Conservation (phyloP, 2,888 invertebrate species). For the Digitonthophagus gazella region DNA sequence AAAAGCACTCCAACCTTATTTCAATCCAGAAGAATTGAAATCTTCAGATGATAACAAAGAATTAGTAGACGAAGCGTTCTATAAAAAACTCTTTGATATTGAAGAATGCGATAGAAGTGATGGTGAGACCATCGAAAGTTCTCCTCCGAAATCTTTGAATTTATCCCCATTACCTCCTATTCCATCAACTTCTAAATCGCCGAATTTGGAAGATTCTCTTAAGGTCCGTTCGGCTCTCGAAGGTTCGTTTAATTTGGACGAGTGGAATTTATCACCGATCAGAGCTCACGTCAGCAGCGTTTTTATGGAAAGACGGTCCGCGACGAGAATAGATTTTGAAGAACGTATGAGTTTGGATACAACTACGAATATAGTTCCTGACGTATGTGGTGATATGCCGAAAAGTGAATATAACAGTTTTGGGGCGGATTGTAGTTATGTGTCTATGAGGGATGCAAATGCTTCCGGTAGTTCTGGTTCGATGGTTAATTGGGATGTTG, state of each 20-base stretch:
- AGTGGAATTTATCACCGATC: conserved; percentile 36
- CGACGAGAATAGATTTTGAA: conserved; percentile 56
- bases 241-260: conserved; percentile 26
- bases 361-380: conserved; percentile 50
- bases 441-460: conserved; percentile 25
- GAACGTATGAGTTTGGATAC: conserved; percentile 58
- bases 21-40: conserved; percentile 35
- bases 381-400: conserved; percentile 39
- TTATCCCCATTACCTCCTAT: conserved; percentile 41
- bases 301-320: conserved; percentile 49
- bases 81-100: conserved; percentile 45
- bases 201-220: conserved; percentile 6
- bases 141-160: conserved; percentile 28
- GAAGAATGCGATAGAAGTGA: conserved; percentile 32
- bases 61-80: conserved; percentile 39
- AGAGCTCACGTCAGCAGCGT: conserved; percentile 27
- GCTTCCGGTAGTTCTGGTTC: conserved; percentile 33
- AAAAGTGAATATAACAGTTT: conserved; percentile 33
- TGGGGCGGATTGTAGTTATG: conserved; percentile 27
- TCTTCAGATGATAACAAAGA: not conserved
- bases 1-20: conserved; percentile 62
- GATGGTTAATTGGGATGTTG: conserved; percentile 48
- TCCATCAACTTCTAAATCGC: conserved; percentile 23
- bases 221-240: conserved; percentile 17
- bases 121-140: conserved; percentile 22